Evolutionary conservation across 2,113 vertebrate species (phyloP), one percentile per base, ranked within the genome.

Genomic region (Puma concolor): DNA sequence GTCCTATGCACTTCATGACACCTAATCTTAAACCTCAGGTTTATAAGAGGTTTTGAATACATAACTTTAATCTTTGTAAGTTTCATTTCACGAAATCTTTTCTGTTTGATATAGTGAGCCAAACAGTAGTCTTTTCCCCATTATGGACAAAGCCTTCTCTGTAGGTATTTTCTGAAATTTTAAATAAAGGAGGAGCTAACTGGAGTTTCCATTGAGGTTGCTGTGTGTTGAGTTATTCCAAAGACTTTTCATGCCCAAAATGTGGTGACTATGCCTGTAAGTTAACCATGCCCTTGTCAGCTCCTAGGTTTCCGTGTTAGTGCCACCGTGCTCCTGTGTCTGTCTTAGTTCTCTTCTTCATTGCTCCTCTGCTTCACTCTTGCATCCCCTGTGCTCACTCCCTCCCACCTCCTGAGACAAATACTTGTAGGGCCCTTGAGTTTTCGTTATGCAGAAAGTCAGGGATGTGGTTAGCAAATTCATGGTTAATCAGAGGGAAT

Each of bases 11-110:
- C 38, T 38, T 91, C 14, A n/a, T 0, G n/a, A 38, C 33, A 60
- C n/a, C 10, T 44, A 23, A 54, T 31, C 31, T 80, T 82, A 76
- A 31, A 57, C 19, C 19, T 88, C 63, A 66, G 2, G 19, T 44
- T 96, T 95, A 3, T 41, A 74, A 50, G 44, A 10, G 11, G 31
- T 64, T 71, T 69, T 77, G 38, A 23, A n/a, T 88, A 23, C 7
- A 21, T 80, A 64, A 48, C 85, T 91, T 96, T 93, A 93, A 88
- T 19, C 12, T 92, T 19, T 69, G 16, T 21, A 50, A 48, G 95
- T 93, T 97, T 88, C 69, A 88, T 92, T 98, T 90, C 17, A 92
- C 63, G 38, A 38, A 36, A 48, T 36, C 33, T 57, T 64, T 48
- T 54, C 19, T 60, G 1, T 74, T 93, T 85, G 41, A 80, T 69